Conservation (phyloP, 2,797 vertebrate species). For the Sparidentex hasta region DNA sequence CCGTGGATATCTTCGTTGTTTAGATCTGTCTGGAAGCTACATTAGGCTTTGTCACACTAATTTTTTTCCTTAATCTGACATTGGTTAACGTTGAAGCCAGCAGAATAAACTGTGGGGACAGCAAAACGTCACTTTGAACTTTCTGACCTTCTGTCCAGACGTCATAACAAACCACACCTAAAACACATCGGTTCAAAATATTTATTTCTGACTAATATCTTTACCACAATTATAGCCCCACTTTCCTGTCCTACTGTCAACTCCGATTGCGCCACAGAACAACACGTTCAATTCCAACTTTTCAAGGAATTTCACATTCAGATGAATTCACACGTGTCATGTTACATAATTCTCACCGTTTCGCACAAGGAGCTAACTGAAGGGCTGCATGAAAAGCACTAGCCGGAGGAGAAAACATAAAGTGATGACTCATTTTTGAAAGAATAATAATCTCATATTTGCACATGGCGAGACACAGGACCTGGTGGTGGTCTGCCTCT, state of each 20-base stretch:
- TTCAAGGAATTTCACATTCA: background rate
- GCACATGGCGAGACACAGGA: conserved; percentile 78
- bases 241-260: conserved; percentile 13
- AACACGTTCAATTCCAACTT: conserved; percentile 28
- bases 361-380: conserved; percentile 21
- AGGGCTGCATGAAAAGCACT: conserved; percentile 31
- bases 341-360: conserved; percentile 49
- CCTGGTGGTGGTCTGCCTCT: conserved; percentile 71
- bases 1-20: conserved; percentile 64
- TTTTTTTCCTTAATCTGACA: conserved; percentile 37
- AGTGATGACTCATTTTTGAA: conserved; percentile 73
- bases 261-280: conserved; percentile 5
- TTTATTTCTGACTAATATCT: conserved; percentile 32
- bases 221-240: conserved; percentile 16
- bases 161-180: conserved; percentile 33
- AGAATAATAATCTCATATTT: conserved; percentile 80
- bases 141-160: conserved; percentile 25
- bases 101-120: conserved; percentile 16
- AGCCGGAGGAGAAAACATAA: conserved; percentile 44
- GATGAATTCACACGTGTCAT: conserved; percentile 5
- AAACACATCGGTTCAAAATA: conserved; percentile 29
- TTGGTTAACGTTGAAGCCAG: conserved; percentile 18
- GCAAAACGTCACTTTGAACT: conserved; percentile 26
- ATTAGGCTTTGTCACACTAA: conserved; percentile 43
- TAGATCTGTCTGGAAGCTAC: conserved; percentile 71